Percentiles rank a stretch among this genome's conserved stretches.
These are phyloP conservation scores for Tetanocera ferruginea DNA, from an alignment of 2,888 invertebrate genomes.

Conservation along the genomic window DNA sequence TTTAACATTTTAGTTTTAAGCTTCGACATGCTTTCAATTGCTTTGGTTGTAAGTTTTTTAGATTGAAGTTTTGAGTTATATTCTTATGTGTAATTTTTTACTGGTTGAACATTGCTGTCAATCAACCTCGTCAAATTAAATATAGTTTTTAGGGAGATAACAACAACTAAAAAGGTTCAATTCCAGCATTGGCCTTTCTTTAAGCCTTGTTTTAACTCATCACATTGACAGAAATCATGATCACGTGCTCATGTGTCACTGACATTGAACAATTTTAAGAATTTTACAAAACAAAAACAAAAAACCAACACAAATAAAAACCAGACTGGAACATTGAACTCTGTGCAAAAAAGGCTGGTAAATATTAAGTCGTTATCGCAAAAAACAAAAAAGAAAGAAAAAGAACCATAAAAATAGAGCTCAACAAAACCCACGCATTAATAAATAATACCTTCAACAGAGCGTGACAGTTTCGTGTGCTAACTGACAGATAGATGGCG, in stretches of 20 bases:
- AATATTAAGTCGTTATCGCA: neutral
- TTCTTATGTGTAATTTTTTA: too few species aligned
- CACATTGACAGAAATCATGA: neutral
- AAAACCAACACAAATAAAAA: neutral
- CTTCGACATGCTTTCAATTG: too few species aligned
- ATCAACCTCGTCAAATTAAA: too few species aligned
- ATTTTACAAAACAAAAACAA: neutral
- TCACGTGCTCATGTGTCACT: conserved; percentile 11
- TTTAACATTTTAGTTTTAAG: too few species aligned
- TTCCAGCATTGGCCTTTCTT: too few species aligned
- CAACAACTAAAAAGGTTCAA: too few species aligned
- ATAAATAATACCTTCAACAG: neutral
- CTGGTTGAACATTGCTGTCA: too few species aligned
- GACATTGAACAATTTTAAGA: neutral
- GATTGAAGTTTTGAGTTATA: too few species aligned
- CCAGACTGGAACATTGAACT: conserved; percentile 21
- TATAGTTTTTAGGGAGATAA: too few species aligned
- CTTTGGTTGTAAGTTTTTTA: too few species aligned
- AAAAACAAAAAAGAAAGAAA: neutral
- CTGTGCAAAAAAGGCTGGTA: neutral
- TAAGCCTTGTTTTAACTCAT: too few species aligned
- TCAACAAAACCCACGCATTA: conserved; percentile 19
- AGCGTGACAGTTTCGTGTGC: conserved; percentile 18
- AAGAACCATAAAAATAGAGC: neutral
- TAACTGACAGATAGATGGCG: conserved; percentile 5